phyloP scores from a whole-genome alignment of 2,888 invertebrate genomes.

The Hemithea aestivaria region DNA sequence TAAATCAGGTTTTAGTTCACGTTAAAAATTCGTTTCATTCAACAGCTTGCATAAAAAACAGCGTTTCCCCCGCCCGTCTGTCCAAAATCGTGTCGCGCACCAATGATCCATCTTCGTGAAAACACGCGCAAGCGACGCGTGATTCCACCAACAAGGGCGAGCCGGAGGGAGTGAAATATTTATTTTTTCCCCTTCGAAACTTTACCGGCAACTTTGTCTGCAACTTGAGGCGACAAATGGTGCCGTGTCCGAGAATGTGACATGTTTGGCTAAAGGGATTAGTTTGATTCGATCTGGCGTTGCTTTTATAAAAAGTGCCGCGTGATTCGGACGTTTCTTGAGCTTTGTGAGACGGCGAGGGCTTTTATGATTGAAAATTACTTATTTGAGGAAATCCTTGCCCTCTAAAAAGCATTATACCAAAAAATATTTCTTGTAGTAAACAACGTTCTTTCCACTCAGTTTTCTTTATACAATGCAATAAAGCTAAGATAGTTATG shows the following conservation, averaged over 20 bases:
- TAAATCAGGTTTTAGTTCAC: too few relatives aligned
- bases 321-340: conserved; percentile 1
- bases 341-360: not conserved
- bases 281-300: conserved; percentile 22
- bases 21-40: too few relatives aligned
- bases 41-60: not conserved
- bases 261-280: conserved; percentile 42
- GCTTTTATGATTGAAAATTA: too few relatives aligned
- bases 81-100: conserved; percentile 40
- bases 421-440: not conserved
- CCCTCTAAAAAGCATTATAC: too few relatives aligned
- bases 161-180: conserved; percentile 61
- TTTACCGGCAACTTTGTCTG: conserved; percentile 57
- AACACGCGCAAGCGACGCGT: conserved; percentile 72
- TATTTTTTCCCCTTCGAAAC: conserved; percentile 58
- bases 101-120: conserved; percentile 73
- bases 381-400: too few relatives aligned
- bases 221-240: conserved; percentile 60
- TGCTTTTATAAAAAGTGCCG: conserved; percentile 2
- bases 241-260: conserved; percentile 41
- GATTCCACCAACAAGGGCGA: conserved; percentile 75
- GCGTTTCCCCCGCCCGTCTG: conserved; percentile 37
- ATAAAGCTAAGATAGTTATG: too few relatives aligned
- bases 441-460: too few relatives aligned
- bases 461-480: too few relatives aligned